A percentile compares a stretch with the other conserved stretches of the same genome.
These are phyloP conservation scores for Scomber colias DNA, from an alignment of 2,113 vertebrate genomes.

Conservation along the genomic window DNA sequence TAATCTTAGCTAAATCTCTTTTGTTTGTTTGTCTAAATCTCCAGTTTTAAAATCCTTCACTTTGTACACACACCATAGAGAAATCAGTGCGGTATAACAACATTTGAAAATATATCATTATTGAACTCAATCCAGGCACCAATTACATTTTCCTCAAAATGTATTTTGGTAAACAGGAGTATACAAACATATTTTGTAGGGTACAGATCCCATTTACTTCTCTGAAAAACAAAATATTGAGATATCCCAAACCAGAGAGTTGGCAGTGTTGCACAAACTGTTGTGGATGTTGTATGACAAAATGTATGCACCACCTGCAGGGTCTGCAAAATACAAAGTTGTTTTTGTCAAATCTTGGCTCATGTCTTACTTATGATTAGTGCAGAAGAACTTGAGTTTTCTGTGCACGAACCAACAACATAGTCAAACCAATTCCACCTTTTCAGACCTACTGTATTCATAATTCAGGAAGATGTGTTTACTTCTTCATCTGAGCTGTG, in stretches of 20 bases:
- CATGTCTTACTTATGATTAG: slow-evolving; percentile 2
- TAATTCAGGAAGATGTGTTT: slow-evolving; percentile 24
- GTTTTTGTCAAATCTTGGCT: background rate
- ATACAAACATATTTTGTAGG: too few species aligned
- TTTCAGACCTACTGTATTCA: slow-evolving; percentile 36
- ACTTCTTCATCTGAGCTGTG: slow-evolving; percentile 22
- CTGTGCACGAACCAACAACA: background rate
- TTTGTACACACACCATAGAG: too few species aligned
- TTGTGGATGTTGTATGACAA: background rate
- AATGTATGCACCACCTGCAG: background rate
- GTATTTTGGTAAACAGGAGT: too few species aligned
- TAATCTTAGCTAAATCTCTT: too few species aligned
- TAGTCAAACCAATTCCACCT: slow-evolving; percentile 33
- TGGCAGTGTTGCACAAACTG: background rate
- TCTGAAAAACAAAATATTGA: too few species aligned
- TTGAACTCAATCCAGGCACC: too few species aligned
- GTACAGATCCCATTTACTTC: too few species aligned
- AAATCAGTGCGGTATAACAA: too few species aligned
- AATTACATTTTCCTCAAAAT: too few species aligned
- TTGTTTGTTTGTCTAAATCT: too few species aligned
- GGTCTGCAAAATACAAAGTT: slow-evolving; percentile 1
- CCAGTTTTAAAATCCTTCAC: too few species aligned
- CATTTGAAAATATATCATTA: too few species aligned
- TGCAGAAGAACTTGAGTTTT: slow-evolving; percentile 18
- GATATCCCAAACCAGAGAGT: background rate